Evolutionary conservation across 2,888 invertebrate genomes (phyloP).

Genomic region (Sarcophaga subvicina): DNA sequence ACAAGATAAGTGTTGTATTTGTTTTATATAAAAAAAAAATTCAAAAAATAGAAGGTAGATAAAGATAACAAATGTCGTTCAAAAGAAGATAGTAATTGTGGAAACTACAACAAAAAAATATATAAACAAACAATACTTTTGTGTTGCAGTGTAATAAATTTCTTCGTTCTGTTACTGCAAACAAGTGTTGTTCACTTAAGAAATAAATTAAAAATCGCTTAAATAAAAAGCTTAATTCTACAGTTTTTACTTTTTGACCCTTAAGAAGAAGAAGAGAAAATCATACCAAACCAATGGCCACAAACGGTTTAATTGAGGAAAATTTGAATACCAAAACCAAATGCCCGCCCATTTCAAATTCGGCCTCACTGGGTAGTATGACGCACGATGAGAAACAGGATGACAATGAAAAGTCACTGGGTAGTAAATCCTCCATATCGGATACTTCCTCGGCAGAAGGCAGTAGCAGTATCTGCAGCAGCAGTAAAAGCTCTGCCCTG

Average conservation of each 20-base stretch:
- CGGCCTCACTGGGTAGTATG: conserved; percentile 62
- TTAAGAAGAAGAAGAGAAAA: not conserved
- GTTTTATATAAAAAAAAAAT: conserved; percentile 18
- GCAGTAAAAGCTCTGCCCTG: too few species aligned
- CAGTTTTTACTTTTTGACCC: not conserved
- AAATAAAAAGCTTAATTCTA: not conserved
- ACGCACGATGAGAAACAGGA: conserved; percentile 72
- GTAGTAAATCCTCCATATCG: conserved; percentile 68
- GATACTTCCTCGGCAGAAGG: conserved; percentile 61
- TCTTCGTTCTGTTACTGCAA: not conserved
- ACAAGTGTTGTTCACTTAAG: not conserved
- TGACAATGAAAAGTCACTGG: conserved; percentile 62
- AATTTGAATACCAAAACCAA: conserved; percentile 57
- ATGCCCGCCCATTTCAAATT: conserved; percentile 54
- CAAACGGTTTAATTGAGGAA: conserved; percentile 77
- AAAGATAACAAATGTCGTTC: conserved; percentile 76
- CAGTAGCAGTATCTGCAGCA: conserved; percentile 27
- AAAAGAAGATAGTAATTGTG: conserved; percentile 74
- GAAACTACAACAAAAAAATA: too few species aligned
- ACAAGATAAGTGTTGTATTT: conserved; percentile 17
- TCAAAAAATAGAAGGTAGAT: not conserved
- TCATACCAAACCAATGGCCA: conserved; percentile 75
- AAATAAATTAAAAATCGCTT: not conserved
- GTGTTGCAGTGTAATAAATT: conserved; percentile 37
- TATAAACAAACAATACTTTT: conserved; percentile 28